These are phyloP conservation scores for Alligator sinensis DNA, from an alignment of 2,113 vertebrate species.

Conservation along the genomic window DNA sequence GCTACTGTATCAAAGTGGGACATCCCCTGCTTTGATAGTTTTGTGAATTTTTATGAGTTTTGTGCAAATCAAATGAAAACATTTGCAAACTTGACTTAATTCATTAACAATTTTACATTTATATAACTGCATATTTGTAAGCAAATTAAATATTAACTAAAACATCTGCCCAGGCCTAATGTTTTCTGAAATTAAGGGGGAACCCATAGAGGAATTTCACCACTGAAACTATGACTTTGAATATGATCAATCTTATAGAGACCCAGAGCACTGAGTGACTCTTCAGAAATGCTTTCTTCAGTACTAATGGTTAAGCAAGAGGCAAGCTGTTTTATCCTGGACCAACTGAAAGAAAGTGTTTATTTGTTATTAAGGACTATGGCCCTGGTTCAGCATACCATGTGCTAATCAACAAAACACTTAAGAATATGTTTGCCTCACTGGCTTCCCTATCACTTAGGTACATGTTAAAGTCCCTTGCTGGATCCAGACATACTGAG, in stretches of 20 bases:
- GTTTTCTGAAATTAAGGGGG: background rate
- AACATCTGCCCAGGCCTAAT: too few species aligned
- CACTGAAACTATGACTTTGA: background rate
- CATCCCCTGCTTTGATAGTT: too few species aligned
- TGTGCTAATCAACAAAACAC: background rate
- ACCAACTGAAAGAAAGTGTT: background rate
- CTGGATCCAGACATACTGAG: background rate
- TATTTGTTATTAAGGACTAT: background rate
- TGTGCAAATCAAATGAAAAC: too few species aligned
- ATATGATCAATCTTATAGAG: background rate
- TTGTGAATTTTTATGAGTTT: too few species aligned
- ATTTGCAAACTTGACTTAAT: too few species aligned
- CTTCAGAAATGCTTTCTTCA: background rate
- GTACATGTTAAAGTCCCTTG: background rate
- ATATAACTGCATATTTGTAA: too few species aligned
- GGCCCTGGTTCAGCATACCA: background rate
- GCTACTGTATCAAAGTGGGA: too few species aligned
- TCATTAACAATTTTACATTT: too few species aligned
- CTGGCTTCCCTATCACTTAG: background rate
- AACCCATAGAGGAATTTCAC: background rate
- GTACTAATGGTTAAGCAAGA: background rate
- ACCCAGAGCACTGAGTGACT: background rate
- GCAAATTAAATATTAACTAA: too few species aligned
- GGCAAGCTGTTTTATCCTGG: background rate
- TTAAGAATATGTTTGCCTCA: conserved; percentile 30